Evolutionary conservation across 1,140 invertebrate genomes (phyloP).

Genomic region (Temnothorax nylanderi): DNA sequence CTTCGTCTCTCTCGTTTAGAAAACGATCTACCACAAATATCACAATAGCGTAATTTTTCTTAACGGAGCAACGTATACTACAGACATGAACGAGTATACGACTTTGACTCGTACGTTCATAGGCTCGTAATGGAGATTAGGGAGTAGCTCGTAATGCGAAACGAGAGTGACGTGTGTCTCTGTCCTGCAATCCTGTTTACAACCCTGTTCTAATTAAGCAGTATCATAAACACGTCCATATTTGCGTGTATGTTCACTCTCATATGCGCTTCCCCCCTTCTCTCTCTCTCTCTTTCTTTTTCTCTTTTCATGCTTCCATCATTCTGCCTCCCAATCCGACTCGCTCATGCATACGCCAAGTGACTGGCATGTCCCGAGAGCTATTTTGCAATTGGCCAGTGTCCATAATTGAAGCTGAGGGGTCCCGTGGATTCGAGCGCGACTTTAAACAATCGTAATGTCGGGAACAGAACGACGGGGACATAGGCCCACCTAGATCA

Average conservation of each 20-base stretch:
- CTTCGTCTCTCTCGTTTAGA: neutral
- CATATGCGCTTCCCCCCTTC: neutral
- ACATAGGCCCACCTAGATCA: neutral
- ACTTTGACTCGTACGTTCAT: neutral
- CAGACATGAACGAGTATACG: neutral
- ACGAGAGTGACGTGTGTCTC: conserved; percentile 33
- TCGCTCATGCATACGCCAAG: conserved; percentile 54
- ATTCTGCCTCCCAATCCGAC: neutral
- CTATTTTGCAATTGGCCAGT: conserved; percentile 79
- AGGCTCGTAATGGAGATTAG: conserved; percentile 22
- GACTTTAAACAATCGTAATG: conserved; percentile 71
- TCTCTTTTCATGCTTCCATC: conserved; percentile 29
- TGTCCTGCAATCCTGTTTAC: neutral
- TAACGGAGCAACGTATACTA: neutral
- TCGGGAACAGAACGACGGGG: neutral
- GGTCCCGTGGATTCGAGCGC: conserved; percentile 55
- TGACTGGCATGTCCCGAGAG: conserved; percentile 66
- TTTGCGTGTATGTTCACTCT: conserved; percentile 12
- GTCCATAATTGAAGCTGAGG: conserved; percentile 74
- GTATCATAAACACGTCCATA: conserved; percentile 74
- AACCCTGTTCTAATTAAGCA: conserved; percentile 75
- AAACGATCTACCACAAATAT: neutral
- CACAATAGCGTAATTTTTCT: neutral
- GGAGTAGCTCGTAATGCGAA: conserved; percentile 33
- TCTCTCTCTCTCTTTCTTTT: neutral